phyloP scores from a whole-genome alignment of 2,113 vertebrate genomes.

The Elgaria multicarinata region DNA sequence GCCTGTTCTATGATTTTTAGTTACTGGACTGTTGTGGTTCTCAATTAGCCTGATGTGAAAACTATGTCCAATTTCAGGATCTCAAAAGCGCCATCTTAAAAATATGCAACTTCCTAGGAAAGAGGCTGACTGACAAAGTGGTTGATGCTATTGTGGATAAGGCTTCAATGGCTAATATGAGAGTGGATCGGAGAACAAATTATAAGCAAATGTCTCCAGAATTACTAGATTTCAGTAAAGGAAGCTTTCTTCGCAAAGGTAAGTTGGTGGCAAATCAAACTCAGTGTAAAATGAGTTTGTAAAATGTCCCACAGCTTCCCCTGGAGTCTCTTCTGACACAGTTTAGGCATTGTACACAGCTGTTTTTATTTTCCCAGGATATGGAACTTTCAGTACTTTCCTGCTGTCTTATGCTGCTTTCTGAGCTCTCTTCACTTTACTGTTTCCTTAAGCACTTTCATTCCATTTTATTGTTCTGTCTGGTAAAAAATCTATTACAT shows the following conservation, averaged over 20 bases:
- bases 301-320: neutral
- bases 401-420: no score
- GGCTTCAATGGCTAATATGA: conserved; percentile 72
- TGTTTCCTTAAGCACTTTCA: no score
- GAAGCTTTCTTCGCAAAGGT: conserved; percentile 58
- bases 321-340: neutral
- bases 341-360: neutral
- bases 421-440: no score
- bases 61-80: conserved; percentile 58
- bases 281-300: no score
- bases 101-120: conserved; percentile 73
- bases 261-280: neutral
- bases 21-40: neutral
- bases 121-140: conserved; percentile 62
- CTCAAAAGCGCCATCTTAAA: conserved; percentile 58
- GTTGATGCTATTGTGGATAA: conserved; percentile 70
- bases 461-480: no score
- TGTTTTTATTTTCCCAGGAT: neutral
- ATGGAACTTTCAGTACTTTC: neutral
- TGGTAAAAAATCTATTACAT: no score
- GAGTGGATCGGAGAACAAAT: conserved; percentile 66
- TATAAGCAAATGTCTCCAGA: conserved; percentile 45
- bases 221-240: fast-evolving
- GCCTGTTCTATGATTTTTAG: neutral
- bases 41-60: neutral